Conservation (phyloP, 2,797 vertebrate genomes). For the Agapornis canus region DNA sequence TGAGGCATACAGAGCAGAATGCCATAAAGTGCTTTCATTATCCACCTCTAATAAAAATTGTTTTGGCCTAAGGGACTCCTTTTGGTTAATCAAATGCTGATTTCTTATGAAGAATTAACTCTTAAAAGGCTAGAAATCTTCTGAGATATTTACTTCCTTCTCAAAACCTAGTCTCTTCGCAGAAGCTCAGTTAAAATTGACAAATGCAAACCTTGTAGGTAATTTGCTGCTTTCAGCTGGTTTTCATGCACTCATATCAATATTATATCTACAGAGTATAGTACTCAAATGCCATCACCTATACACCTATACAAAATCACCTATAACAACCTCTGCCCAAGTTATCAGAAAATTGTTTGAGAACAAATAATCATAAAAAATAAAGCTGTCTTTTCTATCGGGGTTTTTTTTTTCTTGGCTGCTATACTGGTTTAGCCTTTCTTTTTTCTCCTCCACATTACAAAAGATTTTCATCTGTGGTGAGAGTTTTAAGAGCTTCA, state of each 20-base stretch:
- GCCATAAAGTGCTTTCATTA: neutral
- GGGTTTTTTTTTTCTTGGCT: neutral
- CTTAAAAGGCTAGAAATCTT: neutral
- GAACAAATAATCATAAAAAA: neutral
- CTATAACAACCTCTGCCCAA: neutral
- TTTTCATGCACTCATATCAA: neutral
- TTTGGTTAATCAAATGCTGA: neutral
- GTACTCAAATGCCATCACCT: neutral
- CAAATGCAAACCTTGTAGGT: neutral
- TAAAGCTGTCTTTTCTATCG: neutral
- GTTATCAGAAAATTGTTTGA: neutral
- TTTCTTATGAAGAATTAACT: neutral
- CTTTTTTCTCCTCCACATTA: neutral
- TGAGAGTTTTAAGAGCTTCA: neutral
- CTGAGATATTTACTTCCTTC: neutral
- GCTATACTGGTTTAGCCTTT: neutral
- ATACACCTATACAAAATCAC: neutral
- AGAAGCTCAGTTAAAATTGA: neutral
- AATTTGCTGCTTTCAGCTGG: neutral
- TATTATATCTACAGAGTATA: neutral
- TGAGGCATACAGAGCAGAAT: neutral
- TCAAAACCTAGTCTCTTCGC: neutral
- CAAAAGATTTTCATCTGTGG: neutral
- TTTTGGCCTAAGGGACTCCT: neutral
- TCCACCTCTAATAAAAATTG: fast-evolving